phyloP scores from a whole-genome alignment of 2,888 invertebrate species.

The Kryphioiulus occultus region DNA sequence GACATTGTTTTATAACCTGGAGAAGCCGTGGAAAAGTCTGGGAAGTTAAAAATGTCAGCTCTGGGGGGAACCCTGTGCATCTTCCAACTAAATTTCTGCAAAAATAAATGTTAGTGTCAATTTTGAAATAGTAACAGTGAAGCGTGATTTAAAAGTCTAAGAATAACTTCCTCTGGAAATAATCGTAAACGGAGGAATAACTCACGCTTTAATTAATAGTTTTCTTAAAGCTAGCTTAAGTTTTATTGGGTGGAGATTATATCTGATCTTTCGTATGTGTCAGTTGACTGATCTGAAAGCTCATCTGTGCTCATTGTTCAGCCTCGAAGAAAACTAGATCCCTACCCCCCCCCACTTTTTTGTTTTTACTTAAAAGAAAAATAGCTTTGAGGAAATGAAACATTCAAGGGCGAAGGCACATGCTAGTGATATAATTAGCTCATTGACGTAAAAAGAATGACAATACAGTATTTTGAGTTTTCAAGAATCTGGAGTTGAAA shows the following conservation, averaged over 20 bases:
- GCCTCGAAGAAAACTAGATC: not conserved
- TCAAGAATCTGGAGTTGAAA: not conserved
- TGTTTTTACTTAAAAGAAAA: not conserved
- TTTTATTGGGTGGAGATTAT: conserved; percentile 4
- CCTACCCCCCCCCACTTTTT: not conserved
- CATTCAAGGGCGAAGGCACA: conserved; percentile 6
- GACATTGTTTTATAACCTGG: too few species aligned
- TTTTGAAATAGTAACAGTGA: conserved; percentile 3
- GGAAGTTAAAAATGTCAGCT: too few species aligned
- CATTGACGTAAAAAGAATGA: conserved; percentile 23
- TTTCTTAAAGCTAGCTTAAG: not conserved
- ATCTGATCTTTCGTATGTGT: conserved; percentile 4
- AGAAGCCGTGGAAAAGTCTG: too few species aligned
- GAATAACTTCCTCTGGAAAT: not conserved
- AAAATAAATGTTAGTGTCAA: too few species aligned
- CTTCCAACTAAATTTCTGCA: too few species aligned
- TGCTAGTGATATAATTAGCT: conserved; percentile 21
- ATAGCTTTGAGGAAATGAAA: not conserved
- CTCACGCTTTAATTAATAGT: not conserved
- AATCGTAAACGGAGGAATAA: not conserved
- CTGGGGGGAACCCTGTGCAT: too few species aligned
- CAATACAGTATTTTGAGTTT: not conserved
- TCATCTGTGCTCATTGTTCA: not conserved
- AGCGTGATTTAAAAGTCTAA: not conserved
- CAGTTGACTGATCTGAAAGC: conserved; percentile 21